A percentile compares a stretch with the other conserved stretches of the same genome.
These are phyloP conservation scores for Lycia hirtaria DNA, from an alignment of 2,888 invertebrate genomes.

Conservation along the genomic window DNA sequence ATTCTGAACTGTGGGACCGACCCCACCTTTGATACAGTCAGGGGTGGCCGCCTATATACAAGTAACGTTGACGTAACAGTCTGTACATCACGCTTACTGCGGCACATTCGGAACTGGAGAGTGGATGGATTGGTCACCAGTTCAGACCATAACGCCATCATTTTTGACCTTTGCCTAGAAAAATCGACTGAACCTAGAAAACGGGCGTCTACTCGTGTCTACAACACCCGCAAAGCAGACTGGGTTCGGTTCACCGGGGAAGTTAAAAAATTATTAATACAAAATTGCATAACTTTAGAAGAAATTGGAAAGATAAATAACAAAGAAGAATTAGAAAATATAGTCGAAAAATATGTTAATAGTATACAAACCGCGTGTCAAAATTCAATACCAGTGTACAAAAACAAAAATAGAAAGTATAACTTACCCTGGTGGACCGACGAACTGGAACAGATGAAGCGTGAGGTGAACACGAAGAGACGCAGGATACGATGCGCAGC, in stretches of 20 bases:
- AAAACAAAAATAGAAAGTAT: background rate
- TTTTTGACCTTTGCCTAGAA: background rate
- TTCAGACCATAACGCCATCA: background rate
- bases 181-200: background rate
- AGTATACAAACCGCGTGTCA: background rate
- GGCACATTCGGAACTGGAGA: background rate
- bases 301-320: background rate
- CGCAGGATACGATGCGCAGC: background rate
- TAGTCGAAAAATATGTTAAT: background rate
- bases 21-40: too few relatives aligned
- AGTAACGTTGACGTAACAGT: background rate
- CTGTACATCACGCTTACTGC: background rate
- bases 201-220: background rate
- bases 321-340: background rate
- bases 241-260: background rate
- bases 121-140: background rate
- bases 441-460: background rate
- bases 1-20: too few relatives aligned
- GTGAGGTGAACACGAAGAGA: background rate
- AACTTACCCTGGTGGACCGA: background rate
- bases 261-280: background rate
- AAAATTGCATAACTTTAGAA: background rate
- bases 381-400: background rate
- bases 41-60: too few relatives aligned
- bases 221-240: background rate